Base-by-base conservation (phyloP, 30 jellyfish, hydroid and myxozoan species). In the Aurelia sp. region DNA sequence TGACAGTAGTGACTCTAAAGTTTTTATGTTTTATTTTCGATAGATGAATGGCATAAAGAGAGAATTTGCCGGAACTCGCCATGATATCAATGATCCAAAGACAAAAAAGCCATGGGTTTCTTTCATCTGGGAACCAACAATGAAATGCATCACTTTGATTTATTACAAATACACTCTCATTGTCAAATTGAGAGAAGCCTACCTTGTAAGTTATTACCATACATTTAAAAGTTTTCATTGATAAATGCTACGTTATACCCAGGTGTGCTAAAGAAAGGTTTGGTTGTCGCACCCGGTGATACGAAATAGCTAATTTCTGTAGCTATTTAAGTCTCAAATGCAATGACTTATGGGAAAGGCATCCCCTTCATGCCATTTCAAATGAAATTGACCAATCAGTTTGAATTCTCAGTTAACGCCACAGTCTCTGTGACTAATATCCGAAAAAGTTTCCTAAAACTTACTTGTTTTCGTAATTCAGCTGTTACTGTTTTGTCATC, bases 121-220 rank as follows among this genome's bases (percentile, higher is more conserved):
- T 40, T 22, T 87, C 40, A 78, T 78, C 23, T 87, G 96, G 96
- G 96, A 87, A 50, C 86, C 86, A 13, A 51, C 37, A 19, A 59
- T 50, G 66, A 77, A 87, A 44, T 64, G 78, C 62, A 52, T 87
- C 52, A 78, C 74, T 44, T 55, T 78, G 55, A 22, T 15, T 16
- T 81, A 87, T 70, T 84, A 87, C 77, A 76, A 60, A 68, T 63
- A 63, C 41, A 81, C 47, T 31, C 86, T 84, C 9, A 9, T 53
- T 60, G 93, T 84, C 74, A 73, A 59, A 27, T 55, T 84, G 52
- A 51, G 19, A 31, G 40, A 76, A 13, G 73, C 93, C 7, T 78
- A 72, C 30, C 60, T 66, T 13, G 93, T 84, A 53, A 51, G 93
- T 84, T 3, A 16, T 44, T 44, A 13, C 8, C 0, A 0, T 5